Percentiles rank a stretch among this genome's conserved stretches.
These are phyloP conservation scores for Pelosia muscerda DNA, from an alignment of 2,888 invertebrate species.

Conservation along the genomic window DNA sequence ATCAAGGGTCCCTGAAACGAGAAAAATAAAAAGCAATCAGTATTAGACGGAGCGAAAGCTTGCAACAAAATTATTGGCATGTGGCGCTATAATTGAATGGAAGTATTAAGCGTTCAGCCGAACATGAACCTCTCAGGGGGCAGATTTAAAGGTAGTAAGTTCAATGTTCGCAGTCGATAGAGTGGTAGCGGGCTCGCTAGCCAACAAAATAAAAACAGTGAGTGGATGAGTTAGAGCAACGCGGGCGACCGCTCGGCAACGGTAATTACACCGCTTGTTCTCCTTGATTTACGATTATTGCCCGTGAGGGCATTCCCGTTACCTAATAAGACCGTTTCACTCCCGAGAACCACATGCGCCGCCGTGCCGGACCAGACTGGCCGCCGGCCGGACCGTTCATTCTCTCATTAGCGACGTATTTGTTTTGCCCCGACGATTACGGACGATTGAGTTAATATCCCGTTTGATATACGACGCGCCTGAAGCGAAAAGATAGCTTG, in stretches of 20 bases:
- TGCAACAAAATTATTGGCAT: conserved; percentile 57
- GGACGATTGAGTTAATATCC: conserved; percentile 82
- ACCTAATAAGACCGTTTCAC: conserved; percentile 87
- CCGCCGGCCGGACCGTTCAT: conserved; percentile 75
- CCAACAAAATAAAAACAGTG: conserved; percentile 85
- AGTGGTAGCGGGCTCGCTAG: conserved; percentile 77
- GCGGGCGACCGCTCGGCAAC: conserved; percentile 83
- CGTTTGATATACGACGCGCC: conserved; percentile 76
- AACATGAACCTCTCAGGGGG: conserved; percentile 80
- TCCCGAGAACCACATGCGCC: conserved; percentile 83
- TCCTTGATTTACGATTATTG: conserved; percentile 88
- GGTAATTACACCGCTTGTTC: conserved; percentile 88
- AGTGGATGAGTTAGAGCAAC: conserved; percentile 85
- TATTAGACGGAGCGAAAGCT: conserved; percentile 38
- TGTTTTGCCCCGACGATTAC: conserved; percentile 80
- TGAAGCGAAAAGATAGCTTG: conserved; percentile 72
- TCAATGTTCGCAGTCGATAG: conserved; percentile 81
- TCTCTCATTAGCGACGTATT: conserved; percentile 83
- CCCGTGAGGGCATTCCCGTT: conserved; percentile 86
- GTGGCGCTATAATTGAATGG: conserved; percentile 75
- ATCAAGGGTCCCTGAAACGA: conserved; percentile 97
- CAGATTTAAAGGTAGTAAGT: conserved; percentile 85
- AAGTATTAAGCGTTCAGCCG: conserved; percentile 76
- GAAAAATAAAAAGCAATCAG: conserved; percentile 51
- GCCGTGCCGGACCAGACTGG: conserved; percentile 64